Percentiles rank a stretch among this genome's conserved stretches.
Conservation (phyloP, 2,113 vertebrate genomes). For the Nyctibius bracteatus region DNA sequence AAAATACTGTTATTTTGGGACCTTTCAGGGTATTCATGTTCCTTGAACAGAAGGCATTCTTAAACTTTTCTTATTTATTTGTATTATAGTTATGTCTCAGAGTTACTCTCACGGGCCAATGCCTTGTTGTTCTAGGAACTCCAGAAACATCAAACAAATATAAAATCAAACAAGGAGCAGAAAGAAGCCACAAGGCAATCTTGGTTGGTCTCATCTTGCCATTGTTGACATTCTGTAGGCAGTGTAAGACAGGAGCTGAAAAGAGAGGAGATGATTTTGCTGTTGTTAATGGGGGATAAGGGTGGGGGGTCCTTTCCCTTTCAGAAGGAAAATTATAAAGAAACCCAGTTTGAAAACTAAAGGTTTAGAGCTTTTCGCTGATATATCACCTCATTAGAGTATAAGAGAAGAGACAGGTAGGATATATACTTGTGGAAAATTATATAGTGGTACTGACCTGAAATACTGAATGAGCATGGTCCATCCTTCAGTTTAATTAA, state of each 20-base stretch:
- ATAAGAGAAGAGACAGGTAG: neutral
- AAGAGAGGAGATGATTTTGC: neutral
- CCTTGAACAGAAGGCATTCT: neutral
- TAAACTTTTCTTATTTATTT: neutral
- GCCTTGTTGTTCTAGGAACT: neutral
- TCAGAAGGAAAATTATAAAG: neutral
- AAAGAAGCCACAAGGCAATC: neutral
- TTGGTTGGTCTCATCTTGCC: neutral
- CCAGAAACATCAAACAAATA: neutral
- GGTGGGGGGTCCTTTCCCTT: neutral
- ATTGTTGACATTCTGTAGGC: neutral
- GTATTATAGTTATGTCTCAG: neutral
- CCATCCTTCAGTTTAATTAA: slow-evolving; percentile 40
- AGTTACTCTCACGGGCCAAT: neutral
- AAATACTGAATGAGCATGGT: neutral
- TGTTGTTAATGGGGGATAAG: neutral
- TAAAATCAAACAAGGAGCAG: neutral
- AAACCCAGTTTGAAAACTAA: neutral
- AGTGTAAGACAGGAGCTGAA: neutral
- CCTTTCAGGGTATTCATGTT: neutral
- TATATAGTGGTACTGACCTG: neutral
- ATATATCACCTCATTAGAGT: neutral
- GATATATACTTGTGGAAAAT: neutral
- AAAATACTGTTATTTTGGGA: neutral
- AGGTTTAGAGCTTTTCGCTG: neutral